Evolutionary conservation across 1,140 invertebrate species (phyloP), one percentile per base, ranked within the genome.

Genomic region (Bradynema listronoti): DNA sequence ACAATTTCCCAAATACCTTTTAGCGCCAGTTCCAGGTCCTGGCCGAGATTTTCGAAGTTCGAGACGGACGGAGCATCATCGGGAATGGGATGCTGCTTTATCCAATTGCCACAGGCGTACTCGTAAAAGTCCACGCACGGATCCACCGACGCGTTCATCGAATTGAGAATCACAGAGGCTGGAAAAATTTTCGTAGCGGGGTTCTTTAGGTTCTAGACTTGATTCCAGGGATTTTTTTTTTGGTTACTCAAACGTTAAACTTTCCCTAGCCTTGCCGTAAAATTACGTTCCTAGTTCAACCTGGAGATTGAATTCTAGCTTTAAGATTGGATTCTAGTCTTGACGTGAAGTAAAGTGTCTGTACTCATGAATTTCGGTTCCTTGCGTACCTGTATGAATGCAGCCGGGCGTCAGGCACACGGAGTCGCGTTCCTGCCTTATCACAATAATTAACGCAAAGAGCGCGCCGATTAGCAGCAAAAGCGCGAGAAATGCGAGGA

Each of bases 101-200:
- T 73, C 80, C 80, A 83, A 49, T 78, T 78, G 7, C 83, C 83
- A 67, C 83, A 84, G 1, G 83, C 81, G 58, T 81, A 84, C 42
- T 80, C 66, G 68, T 80, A 83, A 69, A 84, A 84, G 73, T 84
- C 79, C 3, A 79, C 78, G 72, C 83, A 84, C 0, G 84, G 84
- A 53, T 66, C 77, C 0, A 81, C 76, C 9, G 74, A 73, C 11
- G 63, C 65, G 63, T 83, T 82, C 78, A 82, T 80, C 1, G 75
- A 78, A 29, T 76, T 78, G 41, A 77, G 61, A 56, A 77, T 77
- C 30, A 77, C 63, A 9, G 74, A 65, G 9, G 74, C 75, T 75
- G 55, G 61, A 75, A 33, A 36, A 6, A 5, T 61, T 22, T 22
- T 1, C n/a, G 24, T 5, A n/a, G n/a, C n/a, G n/a, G n/a, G 16